A percentile compares a stretch with the other conserved stretches of the same genome.
phyloP scores from a whole-genome alignment of 2,888 invertebrate genomes.

The Ichneumoninae sp. region DNA sequence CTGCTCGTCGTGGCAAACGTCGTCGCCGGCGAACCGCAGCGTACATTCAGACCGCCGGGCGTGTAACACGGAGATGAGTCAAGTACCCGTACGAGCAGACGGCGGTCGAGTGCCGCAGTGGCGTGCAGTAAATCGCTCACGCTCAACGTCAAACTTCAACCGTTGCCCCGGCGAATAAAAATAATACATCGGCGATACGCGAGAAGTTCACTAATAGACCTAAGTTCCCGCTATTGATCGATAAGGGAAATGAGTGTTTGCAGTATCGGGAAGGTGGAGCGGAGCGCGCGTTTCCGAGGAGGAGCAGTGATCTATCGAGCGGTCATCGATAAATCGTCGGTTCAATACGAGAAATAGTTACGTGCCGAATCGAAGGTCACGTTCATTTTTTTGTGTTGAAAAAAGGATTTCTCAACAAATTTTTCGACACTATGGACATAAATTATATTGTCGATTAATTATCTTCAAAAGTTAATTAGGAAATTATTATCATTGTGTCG shows the following conservation, averaged over 20 bases:
- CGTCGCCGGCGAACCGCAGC: neutral
- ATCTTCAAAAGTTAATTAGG: neutral
- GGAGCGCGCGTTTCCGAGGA: neutral
- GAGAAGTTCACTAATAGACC: neutral
- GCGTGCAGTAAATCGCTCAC: slow-evolving; percentile 9
- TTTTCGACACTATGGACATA: neutral
- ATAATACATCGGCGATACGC: neutral
- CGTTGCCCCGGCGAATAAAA: neutral
- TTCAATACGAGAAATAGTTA: neutral
- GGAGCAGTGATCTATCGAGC: neutral
- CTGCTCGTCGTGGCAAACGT: neutral
- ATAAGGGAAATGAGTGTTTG: neutral
- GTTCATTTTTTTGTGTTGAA: neutral
- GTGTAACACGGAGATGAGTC: slow-evolving; percentile 51
- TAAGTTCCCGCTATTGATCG: neutral
- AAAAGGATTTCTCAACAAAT: neutral
- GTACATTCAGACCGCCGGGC: neutral
- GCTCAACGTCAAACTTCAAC: neutral
- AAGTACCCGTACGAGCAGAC: slow-evolving; percentile 47
- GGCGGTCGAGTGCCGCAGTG: slow-evolving; percentile 38
- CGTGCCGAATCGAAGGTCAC: neutral
- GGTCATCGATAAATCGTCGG: neutral
- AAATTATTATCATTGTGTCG: no score
- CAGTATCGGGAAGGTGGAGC: neutral
- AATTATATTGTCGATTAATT: neutral